Conservation (phyloP, 2,888 invertebrate genomes). For the Drosophila falleni region DNA sequence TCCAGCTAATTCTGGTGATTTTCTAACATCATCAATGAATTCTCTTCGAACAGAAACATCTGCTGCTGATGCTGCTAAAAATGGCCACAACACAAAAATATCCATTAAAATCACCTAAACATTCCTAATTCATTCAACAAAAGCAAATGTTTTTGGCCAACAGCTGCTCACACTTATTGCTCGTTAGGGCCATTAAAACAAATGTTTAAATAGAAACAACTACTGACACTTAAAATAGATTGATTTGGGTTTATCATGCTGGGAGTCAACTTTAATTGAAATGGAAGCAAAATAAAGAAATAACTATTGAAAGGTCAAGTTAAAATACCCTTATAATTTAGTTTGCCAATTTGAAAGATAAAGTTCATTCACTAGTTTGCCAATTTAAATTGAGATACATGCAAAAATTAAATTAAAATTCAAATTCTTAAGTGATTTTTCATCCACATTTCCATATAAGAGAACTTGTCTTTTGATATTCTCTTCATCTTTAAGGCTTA, state of each 20-base stretch:
- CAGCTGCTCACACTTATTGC: constrained; percentile 9
- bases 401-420: too few species aligned
- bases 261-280: constrained; percentile 9
- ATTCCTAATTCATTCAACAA: constrained; percentile 13
- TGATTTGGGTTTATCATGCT: constrained; percentile 3
- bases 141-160: constrained; percentile 10
- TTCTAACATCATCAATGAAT: constrained; percentile 23
- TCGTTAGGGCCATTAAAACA: constrained; percentile 26
- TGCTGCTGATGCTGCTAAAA: constrained; percentile 8
- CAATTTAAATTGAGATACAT: too few species aligned
- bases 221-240: neutral
- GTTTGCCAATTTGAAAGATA: too few species aligned
- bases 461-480: too few species aligned
- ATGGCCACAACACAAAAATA: neutral
- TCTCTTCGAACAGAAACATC: constrained; percentile 1
- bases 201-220: constrained; percentile 2
- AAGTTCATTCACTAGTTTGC: too few species aligned
- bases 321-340: neutral
- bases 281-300: neutral
- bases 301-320: neutral
- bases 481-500: neutral
- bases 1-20: constrained; percentile 13
- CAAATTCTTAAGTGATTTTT: too few species aligned
- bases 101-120: constrained; percentile 5
- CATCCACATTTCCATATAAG: too few species aligned